A percentile compares a stretch with the other conserved stretches of the same genome.
These are phyloP conservation scores for Vollenhovia emeryi DNA, from an alignment of 1,140 invertebrate genomes.

Conservation along the genomic window DNA sequence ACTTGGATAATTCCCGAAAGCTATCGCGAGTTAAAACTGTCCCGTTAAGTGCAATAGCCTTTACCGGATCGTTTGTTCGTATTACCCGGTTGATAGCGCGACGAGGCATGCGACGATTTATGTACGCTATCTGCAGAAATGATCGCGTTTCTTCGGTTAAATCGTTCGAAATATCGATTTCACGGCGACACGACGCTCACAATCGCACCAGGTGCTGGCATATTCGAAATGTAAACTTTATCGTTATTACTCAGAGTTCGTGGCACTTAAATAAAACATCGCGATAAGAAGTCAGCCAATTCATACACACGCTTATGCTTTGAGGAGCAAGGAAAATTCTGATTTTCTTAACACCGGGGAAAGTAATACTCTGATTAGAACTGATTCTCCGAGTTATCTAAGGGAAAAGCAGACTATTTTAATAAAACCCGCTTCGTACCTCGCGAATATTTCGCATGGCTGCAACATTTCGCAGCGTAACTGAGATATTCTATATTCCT, in stretches of 20 bases:
- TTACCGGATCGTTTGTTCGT: constrained; percentile 36
- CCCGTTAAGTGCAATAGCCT: neutral
- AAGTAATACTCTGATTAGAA: constrained; percentile 16
- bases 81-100: constrained; percentile 32
- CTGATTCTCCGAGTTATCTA: neutral
- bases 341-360: neutral
- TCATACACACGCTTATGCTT: no score
- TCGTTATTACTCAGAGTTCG: neutral
- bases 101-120: constrained; percentile 27
- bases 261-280: neutral
- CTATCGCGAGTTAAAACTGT: constrained; percentile 38
- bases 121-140: constrained; percentile 29
- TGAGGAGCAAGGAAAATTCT: neutral
- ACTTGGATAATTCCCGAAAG: constrained; percentile 14
- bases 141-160: constrained; percentile 15
- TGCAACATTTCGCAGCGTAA: constrained; percentile 24
- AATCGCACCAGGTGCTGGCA: neutral
- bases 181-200: neutral
- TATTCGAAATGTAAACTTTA: neutral
- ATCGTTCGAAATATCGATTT: constrained; percentile 21
- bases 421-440: constrained; percentile 24
- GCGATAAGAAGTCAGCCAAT: neutral
- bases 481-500: constrained; percentile 28
- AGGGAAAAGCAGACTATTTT: neutral
- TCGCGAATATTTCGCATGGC: neutral